Evolutionary conservation across 1,140 invertebrate genomes (phyloP), one percentile per base, ranked within the genome.

Genomic region (Ceratina japonica): DNA sequence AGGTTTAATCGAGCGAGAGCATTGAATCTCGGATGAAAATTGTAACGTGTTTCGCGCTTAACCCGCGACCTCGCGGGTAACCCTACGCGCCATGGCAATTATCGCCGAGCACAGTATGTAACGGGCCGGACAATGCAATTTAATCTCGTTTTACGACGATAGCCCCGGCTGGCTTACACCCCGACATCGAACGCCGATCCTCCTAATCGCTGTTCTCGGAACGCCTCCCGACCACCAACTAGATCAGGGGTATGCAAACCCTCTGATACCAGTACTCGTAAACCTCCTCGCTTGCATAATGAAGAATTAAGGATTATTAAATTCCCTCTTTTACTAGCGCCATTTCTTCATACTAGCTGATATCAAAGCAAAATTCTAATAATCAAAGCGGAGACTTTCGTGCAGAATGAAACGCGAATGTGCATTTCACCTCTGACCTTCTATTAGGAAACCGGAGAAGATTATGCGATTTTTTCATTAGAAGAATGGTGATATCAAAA

Each of bases 71-170:
- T 61, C 54, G 56, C 22, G 0, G 62, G 72, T 68, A 68, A 81
- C 68, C 51, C 59, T 70, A 70, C 58, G 27, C 58, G 52, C 51
- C 69, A 44, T 51, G 12, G 59, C 49, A 63, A 82, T 82, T 82
- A 79, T 83, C 80, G 75, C 49, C 10, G 59, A 66, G 62, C 51
- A 75, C 52, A 49, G 27, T 63, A 66, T 76, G 37, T 44, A 44
- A 44, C 74, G 58, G 49, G 7, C 51, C 31, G 59, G 56, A 78
- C 58, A 78, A 82, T 82, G 80, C 82, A 78, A 83, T 78, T 82
- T 78, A 82, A 83, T 82, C 64, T 24, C 71, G 44, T 20, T 73
- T 69, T 54, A 66, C 63, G 61, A 58, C 68, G 62, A 79, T 79
- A 74, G 37, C 18, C 8, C 51, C 44, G 66, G 54, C 49, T 51